Conservation (phyloP, 1,140 invertebrate genomes). For the Ptiloglossa arizonensis region DNA sequence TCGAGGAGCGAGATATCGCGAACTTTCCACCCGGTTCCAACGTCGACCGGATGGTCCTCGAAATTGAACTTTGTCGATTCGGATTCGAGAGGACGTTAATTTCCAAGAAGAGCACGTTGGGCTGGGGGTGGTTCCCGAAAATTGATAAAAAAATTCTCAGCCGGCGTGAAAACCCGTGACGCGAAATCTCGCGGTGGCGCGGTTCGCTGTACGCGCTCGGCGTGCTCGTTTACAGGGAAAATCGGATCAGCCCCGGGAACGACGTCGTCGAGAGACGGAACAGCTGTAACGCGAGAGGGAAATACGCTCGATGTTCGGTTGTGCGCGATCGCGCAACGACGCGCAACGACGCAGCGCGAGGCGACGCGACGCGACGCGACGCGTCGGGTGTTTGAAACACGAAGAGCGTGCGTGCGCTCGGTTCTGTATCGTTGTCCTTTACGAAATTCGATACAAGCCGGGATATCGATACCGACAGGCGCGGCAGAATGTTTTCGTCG, state of each 20-base stretch:
- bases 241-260: background rate
- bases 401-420: slow-evolving; percentile 20
- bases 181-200: background rate
- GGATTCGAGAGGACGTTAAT: too few species aligned
- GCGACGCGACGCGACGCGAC: too few species aligned
- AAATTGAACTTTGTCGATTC: too few species aligned
- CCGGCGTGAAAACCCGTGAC: background rate
- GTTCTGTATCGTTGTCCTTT: slow-evolving; percentile 51
- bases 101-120: too few species aligned
- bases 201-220: background rate
- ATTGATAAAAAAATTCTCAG: background rate
- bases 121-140: too few species aligned
- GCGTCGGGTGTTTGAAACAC: too few species aligned
- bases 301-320: slow-evolving; percentile 40
- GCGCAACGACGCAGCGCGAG: too few species aligned
- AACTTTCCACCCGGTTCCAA: too few species aligned
- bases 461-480: slow-evolving; percentile 57
- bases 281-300: slow-evolving; percentile 56
- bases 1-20: too few species aligned
- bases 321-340: slow-evolving; percentile 19
- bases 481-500: slow-evolving; percentile 56
- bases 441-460: slow-evolving; percentile 56
- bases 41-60: too few species aligned
- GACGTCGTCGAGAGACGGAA: slow-evolving; percentile 43
- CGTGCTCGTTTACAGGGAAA: slow-evolving; percentile 4